Conservation (phyloP, 2,113 vertebrate species). For the Bostrychus sinensis region DNA sequence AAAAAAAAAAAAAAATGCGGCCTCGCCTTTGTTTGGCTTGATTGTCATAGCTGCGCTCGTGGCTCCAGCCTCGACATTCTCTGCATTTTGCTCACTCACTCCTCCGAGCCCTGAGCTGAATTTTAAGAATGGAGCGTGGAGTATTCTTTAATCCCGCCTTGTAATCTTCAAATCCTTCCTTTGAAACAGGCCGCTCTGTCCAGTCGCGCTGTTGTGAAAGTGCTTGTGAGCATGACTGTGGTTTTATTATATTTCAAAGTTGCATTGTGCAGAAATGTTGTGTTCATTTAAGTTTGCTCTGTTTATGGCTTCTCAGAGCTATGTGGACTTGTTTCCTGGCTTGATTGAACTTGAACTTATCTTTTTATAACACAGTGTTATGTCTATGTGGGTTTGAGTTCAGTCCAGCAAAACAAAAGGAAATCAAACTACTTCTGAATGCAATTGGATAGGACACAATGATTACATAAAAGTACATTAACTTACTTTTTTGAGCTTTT, state of each 20-base stretch:
- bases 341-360: no score
- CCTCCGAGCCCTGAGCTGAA: constrained; percentile 30
- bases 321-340: no score
- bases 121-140: constrained; percentile 21
- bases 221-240: constrained; percentile 1
- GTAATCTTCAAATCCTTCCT: constrained; percentile 32
- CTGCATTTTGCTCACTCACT: constrained; percentile 19
- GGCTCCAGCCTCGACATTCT: constrained; percentile 23
- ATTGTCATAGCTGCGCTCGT: constrained; percentile 16
- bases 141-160: constrained; percentile 16
- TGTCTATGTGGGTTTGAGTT: no score
- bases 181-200: constrained; percentile 22
- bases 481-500: no score
- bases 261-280: neutral
- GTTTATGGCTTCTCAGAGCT: no score
- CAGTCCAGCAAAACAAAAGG: no score
- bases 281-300: no score
- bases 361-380: no score
- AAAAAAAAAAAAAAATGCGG: no score
- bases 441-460: no score
- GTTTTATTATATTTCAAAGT: neutral
- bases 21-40: constrained; percentile 4
- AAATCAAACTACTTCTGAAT: no score
- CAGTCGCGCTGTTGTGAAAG: constrained; percentile 11
- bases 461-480: no score